phyloP scores from a whole-genome alignment of 2,888 invertebrate species.

The Drosophila koepferae region DNA sequence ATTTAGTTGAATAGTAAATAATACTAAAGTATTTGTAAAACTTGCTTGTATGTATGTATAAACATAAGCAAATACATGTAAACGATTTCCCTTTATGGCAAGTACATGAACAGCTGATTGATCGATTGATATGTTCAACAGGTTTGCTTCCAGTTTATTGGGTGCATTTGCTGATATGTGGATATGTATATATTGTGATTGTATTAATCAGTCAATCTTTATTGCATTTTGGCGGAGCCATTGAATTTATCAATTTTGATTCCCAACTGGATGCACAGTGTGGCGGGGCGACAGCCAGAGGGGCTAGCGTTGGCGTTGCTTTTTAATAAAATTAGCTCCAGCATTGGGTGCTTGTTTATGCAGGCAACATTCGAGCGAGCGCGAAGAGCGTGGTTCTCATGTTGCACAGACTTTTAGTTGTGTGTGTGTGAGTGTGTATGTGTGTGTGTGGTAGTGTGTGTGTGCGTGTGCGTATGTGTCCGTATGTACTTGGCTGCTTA shows the following conservation, averaged over 20 bases:
- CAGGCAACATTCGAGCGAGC: slow-evolving; percentile 54
- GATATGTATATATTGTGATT: slow-evolving; percentile 26
- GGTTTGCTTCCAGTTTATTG: not conserved
- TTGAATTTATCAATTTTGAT: slow-evolving; percentile 46
- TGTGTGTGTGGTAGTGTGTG: slow-evolving; percentile 21
- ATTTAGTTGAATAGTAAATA: no score
- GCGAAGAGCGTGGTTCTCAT: slow-evolving; percentile 52
- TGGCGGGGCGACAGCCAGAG: not conserved
- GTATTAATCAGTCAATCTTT: slow-evolving; percentile 46
- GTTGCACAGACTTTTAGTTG: slow-evolving; percentile 50
- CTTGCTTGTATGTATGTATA: no score
- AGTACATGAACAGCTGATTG: slow-evolving; percentile 7
- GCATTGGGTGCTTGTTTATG: slow-evolving; percentile 77
- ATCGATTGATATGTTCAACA: slow-evolving; percentile 19
- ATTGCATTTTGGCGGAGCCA: slow-evolving; percentile 26
- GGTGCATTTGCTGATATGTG: slow-evolving; percentile 17
- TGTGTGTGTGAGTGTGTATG: slow-evolving; percentile 10
- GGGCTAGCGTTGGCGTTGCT: slow-evolving; percentile 54
- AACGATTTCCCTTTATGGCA: not conserved
- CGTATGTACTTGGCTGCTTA: slow-evolving; percentile 71
- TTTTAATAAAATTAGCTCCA: slow-evolving; percentile 76
- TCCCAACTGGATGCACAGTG: slow-evolving; percentile 42
- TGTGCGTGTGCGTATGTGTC: slow-evolving; percentile 17
- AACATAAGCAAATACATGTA: not conserved
- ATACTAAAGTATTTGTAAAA: no score